A percentile compares a stretch with the other conserved stretches of the same genome.
These are phyloP conservation scores for Acrocyrtus sp. DNA, from an alignment of 2,888 invertebrate species.

Conservation along the genomic window DNA sequence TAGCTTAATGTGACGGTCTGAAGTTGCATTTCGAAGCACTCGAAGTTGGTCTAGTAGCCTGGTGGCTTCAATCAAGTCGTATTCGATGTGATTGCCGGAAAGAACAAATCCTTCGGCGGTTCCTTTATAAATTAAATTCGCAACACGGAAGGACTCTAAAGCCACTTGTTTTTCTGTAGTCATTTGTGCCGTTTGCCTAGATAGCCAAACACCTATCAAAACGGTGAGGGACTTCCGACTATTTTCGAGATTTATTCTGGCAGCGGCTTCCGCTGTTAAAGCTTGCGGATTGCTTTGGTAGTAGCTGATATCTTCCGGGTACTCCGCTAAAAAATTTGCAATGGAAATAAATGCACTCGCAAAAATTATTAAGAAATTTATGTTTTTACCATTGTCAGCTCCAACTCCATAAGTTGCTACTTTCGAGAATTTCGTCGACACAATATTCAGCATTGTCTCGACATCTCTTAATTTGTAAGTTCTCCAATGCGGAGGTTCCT, in stretches of 20 bases:
- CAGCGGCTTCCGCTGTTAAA: not conserved
- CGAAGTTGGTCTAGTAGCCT: too few species aligned
- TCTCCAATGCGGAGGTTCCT: not conserved
- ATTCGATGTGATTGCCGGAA: too few species aligned
- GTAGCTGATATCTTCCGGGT: too few species aligned
- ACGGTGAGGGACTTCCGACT: not conserved
- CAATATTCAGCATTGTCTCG: not conserved
- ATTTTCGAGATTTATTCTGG: not conserved
- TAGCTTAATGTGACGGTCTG: too few species aligned
- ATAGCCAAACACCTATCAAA: not conserved
- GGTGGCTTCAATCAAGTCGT: too few species aligned
- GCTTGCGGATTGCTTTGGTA: not conserved
- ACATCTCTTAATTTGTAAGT: not conserved
- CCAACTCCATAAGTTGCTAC: not conserved
- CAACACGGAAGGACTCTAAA: not conserved
- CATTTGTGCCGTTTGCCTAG: not conserved
- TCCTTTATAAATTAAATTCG: conserved; percentile 1
- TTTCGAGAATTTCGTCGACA: not conserved
- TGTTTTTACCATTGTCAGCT: not conserved
- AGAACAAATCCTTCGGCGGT: not conserved
- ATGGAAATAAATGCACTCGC: too few species aligned
- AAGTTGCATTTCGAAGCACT: too few species aligned
- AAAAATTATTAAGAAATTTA: too few species aligned
- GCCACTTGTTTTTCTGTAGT: not conserved
- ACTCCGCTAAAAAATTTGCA: too few species aligned